These are phyloP conservation scores for Menidia menidia DNA, from an alignment of 2,797 vertebrate genomes.

Conservation along the genomic window DNA sequence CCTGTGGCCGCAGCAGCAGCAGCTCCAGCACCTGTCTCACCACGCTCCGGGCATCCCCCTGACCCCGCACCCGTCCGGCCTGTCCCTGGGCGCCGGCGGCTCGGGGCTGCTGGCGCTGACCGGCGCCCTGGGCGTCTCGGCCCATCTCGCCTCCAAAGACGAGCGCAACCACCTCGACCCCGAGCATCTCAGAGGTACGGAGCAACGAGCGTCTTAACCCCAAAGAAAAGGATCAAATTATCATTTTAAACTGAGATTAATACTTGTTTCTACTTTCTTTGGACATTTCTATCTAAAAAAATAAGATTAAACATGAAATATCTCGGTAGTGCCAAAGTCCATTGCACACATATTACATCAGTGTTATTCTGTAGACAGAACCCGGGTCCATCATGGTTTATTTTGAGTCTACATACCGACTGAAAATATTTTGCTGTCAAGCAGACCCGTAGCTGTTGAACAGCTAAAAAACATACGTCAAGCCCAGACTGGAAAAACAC, in stretches of 20 bases:
- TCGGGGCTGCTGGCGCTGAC: constrained; percentile 88
- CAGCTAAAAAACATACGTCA: neutral
- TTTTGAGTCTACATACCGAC: neutral
- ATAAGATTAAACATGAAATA: neutral
- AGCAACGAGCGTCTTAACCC: neutral
- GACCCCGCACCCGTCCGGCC: constrained; percentile 86
- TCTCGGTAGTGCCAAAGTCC: neutral
- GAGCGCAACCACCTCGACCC: constrained; percentile 85
- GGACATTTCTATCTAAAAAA: too few species aligned
- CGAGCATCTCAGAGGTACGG: constrained; percentile 85
- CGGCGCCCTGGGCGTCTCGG: constrained; percentile 82
- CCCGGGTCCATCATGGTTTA: too few species aligned
- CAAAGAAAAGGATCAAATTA: neutral
- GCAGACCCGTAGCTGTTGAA: neutral
- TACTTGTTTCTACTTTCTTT: neutral
- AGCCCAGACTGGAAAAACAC: neutral
- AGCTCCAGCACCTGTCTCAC: constrained; percentile 95
- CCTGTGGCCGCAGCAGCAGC: constrained; percentile 90
- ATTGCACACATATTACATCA: neutral
- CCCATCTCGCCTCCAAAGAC: constrained; percentile 86
- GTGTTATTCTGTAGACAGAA: neutral
- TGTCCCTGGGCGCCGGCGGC: constrained; percentile 78
- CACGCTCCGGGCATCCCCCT: constrained; percentile 88
- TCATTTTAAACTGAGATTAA: neutral
- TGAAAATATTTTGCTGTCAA: neutral